Evolutionary conservation across 2,797 vertebrate genomes (phyloP).

Genomic region (Enteromius unitaeniatus): DNA sequence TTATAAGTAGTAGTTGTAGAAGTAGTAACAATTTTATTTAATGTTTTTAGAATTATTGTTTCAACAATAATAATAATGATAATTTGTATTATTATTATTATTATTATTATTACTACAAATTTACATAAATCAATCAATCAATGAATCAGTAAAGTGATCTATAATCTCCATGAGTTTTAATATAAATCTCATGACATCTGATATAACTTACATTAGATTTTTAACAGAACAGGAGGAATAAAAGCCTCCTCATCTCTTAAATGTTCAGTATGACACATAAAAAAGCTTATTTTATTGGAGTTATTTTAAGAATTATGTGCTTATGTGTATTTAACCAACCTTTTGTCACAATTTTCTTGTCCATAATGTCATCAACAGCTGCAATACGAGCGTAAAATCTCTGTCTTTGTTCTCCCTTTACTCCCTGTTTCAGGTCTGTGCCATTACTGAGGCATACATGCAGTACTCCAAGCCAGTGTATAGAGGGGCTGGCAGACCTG

Average conservation of each 20-base stretch:
- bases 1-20: too few relatives aligned
- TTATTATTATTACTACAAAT: background rate
- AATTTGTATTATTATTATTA: background rate
- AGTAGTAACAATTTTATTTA: too few relatives aligned
- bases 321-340: background rate
- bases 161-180: too few relatives aligned
- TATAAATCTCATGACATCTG: background rate
- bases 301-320: background rate
- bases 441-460: constrained; percentile 43
- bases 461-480: constrained; percentile 25
- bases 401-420: background rate
- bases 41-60: too few relatives aligned
- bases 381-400: background rate
- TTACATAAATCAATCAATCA: background rate
- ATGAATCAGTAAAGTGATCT: background rate
- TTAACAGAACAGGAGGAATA: background rate
- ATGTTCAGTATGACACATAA: background rate
- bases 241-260: background rate
- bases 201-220: too few relatives aligned
- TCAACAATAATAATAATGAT: too few relatives aligned
- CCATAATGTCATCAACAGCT: background rate
- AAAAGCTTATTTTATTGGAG: background rate
- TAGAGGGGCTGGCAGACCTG: constrained; percentile 17
- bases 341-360: background rate
- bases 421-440: constrained; percentile 21